Conservation (phyloP, 1,140 invertebrate species). For the Euschistus heros region DNA sequence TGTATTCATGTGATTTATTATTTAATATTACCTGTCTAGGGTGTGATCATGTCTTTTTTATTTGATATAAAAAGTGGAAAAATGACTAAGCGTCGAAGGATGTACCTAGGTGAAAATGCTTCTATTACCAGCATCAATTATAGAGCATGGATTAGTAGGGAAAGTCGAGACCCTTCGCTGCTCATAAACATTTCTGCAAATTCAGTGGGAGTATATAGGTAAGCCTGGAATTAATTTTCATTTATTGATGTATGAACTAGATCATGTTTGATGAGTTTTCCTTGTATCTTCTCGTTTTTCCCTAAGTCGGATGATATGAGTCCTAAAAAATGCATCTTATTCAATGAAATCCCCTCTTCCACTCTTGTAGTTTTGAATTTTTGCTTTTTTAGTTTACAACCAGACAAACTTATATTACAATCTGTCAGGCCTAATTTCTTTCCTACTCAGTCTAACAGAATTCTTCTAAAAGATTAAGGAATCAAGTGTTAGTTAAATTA, state of each 20-base stretch:
- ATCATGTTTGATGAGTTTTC: too few species aligned
- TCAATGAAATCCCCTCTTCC: too few species aligned
- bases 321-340: not conserved
- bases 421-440: too few species aligned
- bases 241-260: not conserved
- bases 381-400: too few species aligned
- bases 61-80: slow-evolving; percentile 60
- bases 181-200: slow-evolving; percentile 69
- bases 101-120: slow-evolving; percentile 46
- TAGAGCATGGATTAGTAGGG: slow-evolving; percentile 69
- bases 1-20: too few species aligned
- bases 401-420: too few species aligned
- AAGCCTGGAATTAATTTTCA: slow-evolving; percentile 21
- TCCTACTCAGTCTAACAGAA: too few species aligned
- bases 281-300: too few species aligned
- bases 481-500: too few species aligned
- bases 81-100: slow-evolving; percentile 57
- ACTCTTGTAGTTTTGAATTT: too few species aligned
- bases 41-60: slow-evolving; percentile 56
- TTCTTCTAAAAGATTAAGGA: too few species aligned
- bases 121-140: slow-evolving; percentile 65
- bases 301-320: too few species aligned
- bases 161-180: slow-evolving; percentile 62
- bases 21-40: slow-evolving; percentile 38
- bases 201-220: slow-evolving; percentile 55